These are phyloP conservation scores for Scaptomyza polygonia DNA, from an alignment of 2,888 invertebrate genomes.

Conservation along the genomic window DNA sequence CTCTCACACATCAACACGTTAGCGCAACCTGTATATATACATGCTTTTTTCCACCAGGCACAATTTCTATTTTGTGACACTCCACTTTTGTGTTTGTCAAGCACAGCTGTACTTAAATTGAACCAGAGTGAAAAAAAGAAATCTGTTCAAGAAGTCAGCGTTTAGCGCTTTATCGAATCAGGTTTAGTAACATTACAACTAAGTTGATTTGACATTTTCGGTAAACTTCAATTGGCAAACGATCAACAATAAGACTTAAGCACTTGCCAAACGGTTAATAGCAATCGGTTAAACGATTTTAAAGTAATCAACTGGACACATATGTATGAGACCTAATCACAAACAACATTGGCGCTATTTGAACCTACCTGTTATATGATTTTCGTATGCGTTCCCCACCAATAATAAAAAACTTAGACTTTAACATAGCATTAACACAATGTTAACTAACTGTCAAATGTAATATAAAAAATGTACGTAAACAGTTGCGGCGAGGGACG, in stretches of 20 bases:
- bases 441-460: slow-evolving; percentile 7
- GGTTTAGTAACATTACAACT: neutral
- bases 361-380: neutral
- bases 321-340: neutral
- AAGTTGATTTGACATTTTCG: neutral
- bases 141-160: neutral
- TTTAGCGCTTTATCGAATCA: neutral
- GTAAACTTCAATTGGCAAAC: neutral
- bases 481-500: slow-evolving; percentile 96
- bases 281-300: too few species aligned
- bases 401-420: neutral
- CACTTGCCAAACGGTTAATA: neutral
- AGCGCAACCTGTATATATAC: slow-evolving; percentile 29
- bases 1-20: slow-evolving; percentile 28
- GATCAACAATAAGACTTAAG: too few species aligned
- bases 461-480: too few species aligned
- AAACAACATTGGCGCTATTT: neutral
- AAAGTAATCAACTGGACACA: neutral
- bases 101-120: slow-evolving; percentile 7
- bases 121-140: neutral
- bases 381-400: slow-evolving; percentile 3
- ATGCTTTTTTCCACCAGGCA: slow-evolving; percentile 39
- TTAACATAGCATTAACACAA: slow-evolving; percentile 4
- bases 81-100: slow-evolving; percentile 22
- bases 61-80: slow-evolving; percentile 28